Evolutionary conservation across 1,140 invertebrate genomes (phyloP).

Genomic region (Bombus soroeensis): DNA sequence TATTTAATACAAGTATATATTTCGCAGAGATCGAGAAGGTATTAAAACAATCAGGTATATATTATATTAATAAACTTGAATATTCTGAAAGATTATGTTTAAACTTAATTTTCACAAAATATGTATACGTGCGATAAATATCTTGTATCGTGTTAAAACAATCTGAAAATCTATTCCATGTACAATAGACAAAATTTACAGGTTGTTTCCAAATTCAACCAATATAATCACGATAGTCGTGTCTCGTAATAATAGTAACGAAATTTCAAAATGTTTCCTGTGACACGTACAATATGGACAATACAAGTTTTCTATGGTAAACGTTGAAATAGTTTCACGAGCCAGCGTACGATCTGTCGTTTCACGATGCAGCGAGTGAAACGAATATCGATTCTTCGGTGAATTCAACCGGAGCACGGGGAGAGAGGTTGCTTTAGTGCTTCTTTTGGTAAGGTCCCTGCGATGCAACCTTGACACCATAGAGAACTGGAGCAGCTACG

Average conservation of each 20-base stretch:
- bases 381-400: neutral
- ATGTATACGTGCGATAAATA: too few relatives aligned
- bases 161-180: neutral
- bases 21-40: too few relatives aligned
- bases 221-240: neutral
- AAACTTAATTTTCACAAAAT: too few relatives aligned
- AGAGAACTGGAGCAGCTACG: neutral
- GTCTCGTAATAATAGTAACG: neutral
- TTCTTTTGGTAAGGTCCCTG: neutral
- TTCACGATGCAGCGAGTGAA: neutral
- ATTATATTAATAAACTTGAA: too few relatives aligned
- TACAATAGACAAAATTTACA: neutral
- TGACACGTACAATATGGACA: neutral
- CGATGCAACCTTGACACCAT: slow-evolving; percentile 19
- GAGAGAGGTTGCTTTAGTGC: neutral
- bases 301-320: neutral
- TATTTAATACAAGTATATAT: too few relatives aligned
- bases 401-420: neutral
- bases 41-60: too few relatives aligned
- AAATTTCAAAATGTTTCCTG: neutral
- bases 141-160: neutral
- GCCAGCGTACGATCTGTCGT: neutral
- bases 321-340: neutral
- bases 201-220: neutral
- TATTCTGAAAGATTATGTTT: too few relatives aligned